Conservation (phyloP, 2,888 invertebrate genomes). For the Acrobasis suavella region DNA sequence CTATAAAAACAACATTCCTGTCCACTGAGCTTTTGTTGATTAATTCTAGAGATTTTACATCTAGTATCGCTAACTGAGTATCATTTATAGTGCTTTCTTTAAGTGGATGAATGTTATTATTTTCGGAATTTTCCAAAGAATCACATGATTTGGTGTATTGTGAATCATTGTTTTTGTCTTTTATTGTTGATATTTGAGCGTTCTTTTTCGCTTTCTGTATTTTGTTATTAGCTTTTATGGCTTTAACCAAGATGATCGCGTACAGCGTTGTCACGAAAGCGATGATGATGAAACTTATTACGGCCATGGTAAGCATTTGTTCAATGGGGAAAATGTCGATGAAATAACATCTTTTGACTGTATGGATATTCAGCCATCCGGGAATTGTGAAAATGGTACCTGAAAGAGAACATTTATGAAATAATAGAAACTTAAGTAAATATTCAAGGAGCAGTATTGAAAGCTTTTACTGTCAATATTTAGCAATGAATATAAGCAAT, state of each 20-base stretch:
- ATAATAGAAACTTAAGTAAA: background rate
- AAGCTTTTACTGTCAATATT: background rate
- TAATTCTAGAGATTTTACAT: background rate
- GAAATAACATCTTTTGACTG: slow-evolving; percentile 9
- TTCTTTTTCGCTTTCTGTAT: slow-evolving; percentile 32
- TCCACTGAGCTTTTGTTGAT: background rate
- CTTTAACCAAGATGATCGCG: slow-evolving; percentile 56
- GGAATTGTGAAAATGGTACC: slow-evolving; percentile 45
- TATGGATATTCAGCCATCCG: slow-evolving; percentile 52
- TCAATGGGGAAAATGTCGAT: background rate
- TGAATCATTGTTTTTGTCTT: background rate
- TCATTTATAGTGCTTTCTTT: background rate
- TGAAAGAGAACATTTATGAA: background rate
- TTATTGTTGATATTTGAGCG: background rate
- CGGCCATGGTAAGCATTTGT: background rate
- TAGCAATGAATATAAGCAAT: no score
- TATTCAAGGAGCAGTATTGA: background rate
- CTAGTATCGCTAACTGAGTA: background rate
- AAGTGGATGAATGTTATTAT: background rate
- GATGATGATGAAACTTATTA: background rate
- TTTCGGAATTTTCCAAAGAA: background rate
- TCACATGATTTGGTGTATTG: background rate
- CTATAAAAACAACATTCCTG: background rate
- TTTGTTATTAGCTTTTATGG: slow-evolving; percentile 33
- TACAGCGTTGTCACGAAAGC: slow-evolving; percentile 49